These are phyloP conservation scores for Metaphire vulgaris DNA, from an alignment of 1,140 invertebrate species.

Conservation along the genomic window DNA sequence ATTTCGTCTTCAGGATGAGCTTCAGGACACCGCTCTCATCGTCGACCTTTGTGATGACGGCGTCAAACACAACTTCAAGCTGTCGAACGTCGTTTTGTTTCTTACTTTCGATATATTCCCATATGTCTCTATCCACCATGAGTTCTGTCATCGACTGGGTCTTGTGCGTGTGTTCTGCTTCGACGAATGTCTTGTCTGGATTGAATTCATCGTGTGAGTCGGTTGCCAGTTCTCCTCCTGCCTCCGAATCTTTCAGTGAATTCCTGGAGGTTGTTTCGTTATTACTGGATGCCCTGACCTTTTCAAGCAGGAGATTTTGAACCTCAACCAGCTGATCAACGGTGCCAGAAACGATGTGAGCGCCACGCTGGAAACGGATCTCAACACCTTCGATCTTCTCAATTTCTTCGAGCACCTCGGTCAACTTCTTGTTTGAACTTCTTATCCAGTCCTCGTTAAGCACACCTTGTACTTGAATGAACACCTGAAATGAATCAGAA, in stretches of 20 bases:
- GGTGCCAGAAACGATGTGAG: not conserved
- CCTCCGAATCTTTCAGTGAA: not conserved
- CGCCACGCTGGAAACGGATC: not conserved
- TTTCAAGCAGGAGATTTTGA: not conserved
- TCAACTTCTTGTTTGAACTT: not conserved
- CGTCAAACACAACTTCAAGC: not conserved
- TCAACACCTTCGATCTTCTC: not conserved
- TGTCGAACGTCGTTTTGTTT: not conserved
- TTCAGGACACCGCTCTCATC: not conserved
- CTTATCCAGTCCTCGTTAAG: not conserved
- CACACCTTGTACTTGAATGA: not conserved
- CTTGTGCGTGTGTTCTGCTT: too few relatives aligned
- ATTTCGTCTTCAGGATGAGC: not conserved
- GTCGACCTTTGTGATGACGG: not conserved
- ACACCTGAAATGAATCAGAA: too few relatives aligned
- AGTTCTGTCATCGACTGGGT: too few relatives aligned
- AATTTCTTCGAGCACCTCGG: not conserved
- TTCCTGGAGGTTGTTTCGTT: too few relatives aligned
- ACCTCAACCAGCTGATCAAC: not conserved
- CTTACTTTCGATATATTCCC: constrained; percentile 1
- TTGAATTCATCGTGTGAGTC: not conserved
- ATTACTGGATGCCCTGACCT: too few relatives aligned
- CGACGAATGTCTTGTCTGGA: not conserved
- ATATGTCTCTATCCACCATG: not conserved
- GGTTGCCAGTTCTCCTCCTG: not conserved